Percentiles rank a stretch among this genome's conserved stretches.
phyloP scores from a whole-genome alignment of 2,797 vertebrate species.

The Paguma larvata region DNA sequence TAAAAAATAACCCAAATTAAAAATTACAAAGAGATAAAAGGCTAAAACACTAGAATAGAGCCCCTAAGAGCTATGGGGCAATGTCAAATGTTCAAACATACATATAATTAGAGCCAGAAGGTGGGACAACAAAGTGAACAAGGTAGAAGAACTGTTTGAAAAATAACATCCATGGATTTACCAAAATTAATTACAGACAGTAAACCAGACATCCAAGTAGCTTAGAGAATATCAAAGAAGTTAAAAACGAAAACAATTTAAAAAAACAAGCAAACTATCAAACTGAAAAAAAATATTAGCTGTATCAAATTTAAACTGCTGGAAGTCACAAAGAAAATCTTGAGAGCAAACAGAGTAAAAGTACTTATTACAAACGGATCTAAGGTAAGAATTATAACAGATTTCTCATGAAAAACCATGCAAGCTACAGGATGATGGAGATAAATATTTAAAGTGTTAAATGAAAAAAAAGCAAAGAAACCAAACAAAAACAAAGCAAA shows the following conservation, averaged over 20 bases:
- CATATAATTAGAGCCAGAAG: neutral
- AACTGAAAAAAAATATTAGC: neutral
- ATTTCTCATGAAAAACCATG: neutral
- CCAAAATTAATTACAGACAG: neutral
- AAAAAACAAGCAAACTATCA: neutral
- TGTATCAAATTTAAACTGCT: neutral
- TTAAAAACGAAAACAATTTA: neutral
- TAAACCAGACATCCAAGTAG: neutral
- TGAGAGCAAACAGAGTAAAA: neutral
- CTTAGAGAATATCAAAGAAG: neutral
- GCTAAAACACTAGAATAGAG: neutral
- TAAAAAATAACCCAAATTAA: neutral
- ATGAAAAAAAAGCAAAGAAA: neutral
- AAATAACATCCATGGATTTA: neutral
- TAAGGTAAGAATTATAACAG: neutral
- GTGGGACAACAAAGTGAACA: neutral
- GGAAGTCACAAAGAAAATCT: neutral
- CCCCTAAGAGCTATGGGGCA: neutral
- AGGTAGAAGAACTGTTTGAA: neutral
- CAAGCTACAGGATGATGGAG: neutral
- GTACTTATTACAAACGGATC: neutral
- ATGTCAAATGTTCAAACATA: neutral
- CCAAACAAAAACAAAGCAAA: neutral
- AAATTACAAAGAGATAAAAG: neutral
- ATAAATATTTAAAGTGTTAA: neutral